Evolutionary conservation across 1,140 invertebrate genomes (phyloP).

Genomic region (Calliphora vicina): DNA sequence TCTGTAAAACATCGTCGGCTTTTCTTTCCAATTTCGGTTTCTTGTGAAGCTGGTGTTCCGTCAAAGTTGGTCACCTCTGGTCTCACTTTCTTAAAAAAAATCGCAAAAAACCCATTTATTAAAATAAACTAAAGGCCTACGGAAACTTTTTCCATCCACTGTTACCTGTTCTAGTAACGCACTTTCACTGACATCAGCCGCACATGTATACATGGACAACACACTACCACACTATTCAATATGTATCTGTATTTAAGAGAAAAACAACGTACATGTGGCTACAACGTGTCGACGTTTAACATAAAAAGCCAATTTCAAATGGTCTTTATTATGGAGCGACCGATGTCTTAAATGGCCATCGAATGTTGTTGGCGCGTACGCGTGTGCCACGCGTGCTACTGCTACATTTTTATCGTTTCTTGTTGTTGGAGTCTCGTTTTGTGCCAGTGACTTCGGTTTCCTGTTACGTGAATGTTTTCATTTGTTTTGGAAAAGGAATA

Average conservation of each 20-base stretch:
- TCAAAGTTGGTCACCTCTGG: no score
- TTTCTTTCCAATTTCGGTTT: no score
- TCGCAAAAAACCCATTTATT: no score
- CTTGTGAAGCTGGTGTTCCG: no score
- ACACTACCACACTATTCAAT: no score
- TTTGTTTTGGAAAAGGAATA: neutral
- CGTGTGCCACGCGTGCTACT: neutral
- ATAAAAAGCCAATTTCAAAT: neutral
- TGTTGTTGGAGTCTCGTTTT: neutral
- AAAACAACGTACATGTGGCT: neutral
- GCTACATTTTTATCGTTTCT: neutral
- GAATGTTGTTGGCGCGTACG: neutral
- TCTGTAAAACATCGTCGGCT: no score
- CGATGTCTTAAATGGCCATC: neutral
- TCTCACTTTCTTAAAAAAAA: no score
- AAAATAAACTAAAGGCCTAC: no score
- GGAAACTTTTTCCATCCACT: neutral
- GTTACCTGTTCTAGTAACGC: neutral
- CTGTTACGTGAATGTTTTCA: neutral
- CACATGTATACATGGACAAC: no score
- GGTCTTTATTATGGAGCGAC: neutral
- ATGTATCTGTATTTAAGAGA: no score
- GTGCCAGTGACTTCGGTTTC: neutral
- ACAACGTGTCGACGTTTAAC: constrained; percentile 2
- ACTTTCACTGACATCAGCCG: neutral